phyloP scores from a whole-genome alignment of 2,888 invertebrate species.

The Gastrophysa polygoni region DNA sequence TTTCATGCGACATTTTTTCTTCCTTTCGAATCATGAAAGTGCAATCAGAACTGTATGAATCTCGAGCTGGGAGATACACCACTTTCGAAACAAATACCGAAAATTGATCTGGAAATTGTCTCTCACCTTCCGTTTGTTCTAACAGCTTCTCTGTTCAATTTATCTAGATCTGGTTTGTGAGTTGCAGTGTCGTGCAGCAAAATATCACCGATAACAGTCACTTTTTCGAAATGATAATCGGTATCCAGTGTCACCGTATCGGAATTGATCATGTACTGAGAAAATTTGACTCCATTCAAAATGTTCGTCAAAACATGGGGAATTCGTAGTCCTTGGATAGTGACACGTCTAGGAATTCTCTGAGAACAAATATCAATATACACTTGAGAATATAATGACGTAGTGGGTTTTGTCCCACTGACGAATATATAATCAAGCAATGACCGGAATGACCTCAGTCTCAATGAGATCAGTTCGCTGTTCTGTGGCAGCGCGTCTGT shows the following conservation, averaged over 20 bases:
- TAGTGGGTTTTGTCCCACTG: background rate
- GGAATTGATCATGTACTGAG: conserved; percentile 48
- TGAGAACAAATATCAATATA: conserved; percentile 27
- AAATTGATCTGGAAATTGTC: background rate
- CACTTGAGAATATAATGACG: background rate
- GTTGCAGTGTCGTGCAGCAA: conserved; percentile 37
- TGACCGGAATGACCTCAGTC: too few relatives aligned
- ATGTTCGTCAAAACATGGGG: conserved; percentile 46
- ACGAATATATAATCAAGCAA: too few relatives aligned
- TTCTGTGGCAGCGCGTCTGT: too few relatives aligned
- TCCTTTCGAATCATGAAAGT: too few relatives aligned
- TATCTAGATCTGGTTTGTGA: conserved; percentile 48
- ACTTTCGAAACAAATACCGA: too few relatives aligned
- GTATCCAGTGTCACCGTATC: conserved; percentile 38
- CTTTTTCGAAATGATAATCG: conserved; percentile 50
- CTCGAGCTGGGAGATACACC: too few relatives aligned
- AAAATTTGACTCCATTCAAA: conserved; percentile 47
- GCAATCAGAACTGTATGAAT: too few relatives aligned
- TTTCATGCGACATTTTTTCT: too few relatives aligned
- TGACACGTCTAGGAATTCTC: conserved; percentile 48
- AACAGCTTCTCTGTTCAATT: conserved; percentile 45
- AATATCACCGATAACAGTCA: conserved; percentile 48
- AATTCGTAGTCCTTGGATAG: conserved; percentile 45
- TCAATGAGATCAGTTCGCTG: too few relatives aligned
- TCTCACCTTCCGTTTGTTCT: conserved; percentile 47